Conservation (phyloP, 2,888 invertebrate genomes). For the Caenorhabditis doughertyi region DNA sequence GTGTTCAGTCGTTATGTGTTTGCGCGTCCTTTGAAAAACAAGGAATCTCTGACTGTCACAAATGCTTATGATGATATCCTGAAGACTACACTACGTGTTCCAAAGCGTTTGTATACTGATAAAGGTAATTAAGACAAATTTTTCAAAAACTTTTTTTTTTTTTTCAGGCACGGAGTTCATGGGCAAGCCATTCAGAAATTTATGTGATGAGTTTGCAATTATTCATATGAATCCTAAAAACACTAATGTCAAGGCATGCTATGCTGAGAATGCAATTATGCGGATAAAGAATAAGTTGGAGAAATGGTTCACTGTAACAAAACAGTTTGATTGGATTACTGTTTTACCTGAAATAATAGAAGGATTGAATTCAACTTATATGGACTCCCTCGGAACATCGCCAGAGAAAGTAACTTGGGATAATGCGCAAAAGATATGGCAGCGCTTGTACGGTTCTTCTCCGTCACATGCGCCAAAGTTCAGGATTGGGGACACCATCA, state of each 20-base stretch:
- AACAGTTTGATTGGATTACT: neutral
- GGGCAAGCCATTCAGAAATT: neutral
- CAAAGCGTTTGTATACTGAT: neutral
- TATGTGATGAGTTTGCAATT: neutral
- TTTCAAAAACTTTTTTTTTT: neutral
- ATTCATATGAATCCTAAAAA: conserved; percentile 14
- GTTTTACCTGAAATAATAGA: neutral
- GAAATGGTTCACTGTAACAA: conserved; percentile 10
- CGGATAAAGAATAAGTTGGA: conserved; percentile 15
- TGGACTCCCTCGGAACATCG: conserved; percentile 9
- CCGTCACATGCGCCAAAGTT: neutral
- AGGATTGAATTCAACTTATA: conserved; percentile 8
- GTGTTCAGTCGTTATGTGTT: conserved; percentile 23
- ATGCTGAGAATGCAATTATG: conserved; percentile 43
- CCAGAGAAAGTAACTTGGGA: conserved; percentile 5
- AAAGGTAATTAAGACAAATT: neutral
- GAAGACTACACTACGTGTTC: neutral
- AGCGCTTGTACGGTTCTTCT: neutral
- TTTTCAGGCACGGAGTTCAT: conserved; percentile 20
- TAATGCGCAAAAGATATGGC: conserved; percentile 1
- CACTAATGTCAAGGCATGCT: too few species aligned
- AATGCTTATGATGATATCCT: conserved; percentile 5
- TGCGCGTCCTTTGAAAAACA: conserved; percentile 2
- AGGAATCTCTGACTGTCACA: neutral
- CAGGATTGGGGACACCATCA: neutral